Evolutionary conservation across 2,113 vertebrate species (phyloP), one percentile per base, ranked within the genome.

Genomic region (Oryzias javanicus): DNA sequence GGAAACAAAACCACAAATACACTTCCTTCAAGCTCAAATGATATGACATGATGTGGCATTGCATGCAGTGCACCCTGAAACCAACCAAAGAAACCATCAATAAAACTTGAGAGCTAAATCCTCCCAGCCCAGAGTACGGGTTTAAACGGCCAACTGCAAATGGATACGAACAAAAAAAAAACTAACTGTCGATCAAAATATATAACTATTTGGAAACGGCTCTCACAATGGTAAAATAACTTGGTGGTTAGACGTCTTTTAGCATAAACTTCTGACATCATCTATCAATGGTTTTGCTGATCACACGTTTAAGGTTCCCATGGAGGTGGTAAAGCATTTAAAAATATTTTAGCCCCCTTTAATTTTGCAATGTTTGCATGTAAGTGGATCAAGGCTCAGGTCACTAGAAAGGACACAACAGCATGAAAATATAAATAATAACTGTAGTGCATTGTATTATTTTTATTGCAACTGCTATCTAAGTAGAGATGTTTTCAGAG

Each of bases 1-100:
- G 48, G 71, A 84, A 82, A 72, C 49, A 57, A 65, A 85, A 76
- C 65, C 64, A 59, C 76, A 66, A 67, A 57, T 54, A 12, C 8
- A 83, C 67, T 85, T 78, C 76, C 74, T 81, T 70, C 35, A 67
- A 63, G 44, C 55, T 60, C 29, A 35, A 35, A 35, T 35, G 35
- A 35, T 72, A 70, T 79, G 82, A 13, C 1, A 5, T 60, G 52
- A 62, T 53, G 52, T 63, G 60, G 18, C 42, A 64, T 46, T 54
- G 47, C 64, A 78, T 48, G 50, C 49, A 49, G n/a, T 18, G 40
- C 17, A 3, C 16, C 27, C 18, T 22, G 42, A 14, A 45, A 51
- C 51, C 49, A 25, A 49, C 46, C 66, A 45, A n/a, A 12, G 35
- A 35, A 35, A n/a, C 42, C 29, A 40, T 19, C 22, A 44, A 53